Conservation (phyloP, 2,888 invertebrate genomes). For the Trissonchulus sp. region DNA sequence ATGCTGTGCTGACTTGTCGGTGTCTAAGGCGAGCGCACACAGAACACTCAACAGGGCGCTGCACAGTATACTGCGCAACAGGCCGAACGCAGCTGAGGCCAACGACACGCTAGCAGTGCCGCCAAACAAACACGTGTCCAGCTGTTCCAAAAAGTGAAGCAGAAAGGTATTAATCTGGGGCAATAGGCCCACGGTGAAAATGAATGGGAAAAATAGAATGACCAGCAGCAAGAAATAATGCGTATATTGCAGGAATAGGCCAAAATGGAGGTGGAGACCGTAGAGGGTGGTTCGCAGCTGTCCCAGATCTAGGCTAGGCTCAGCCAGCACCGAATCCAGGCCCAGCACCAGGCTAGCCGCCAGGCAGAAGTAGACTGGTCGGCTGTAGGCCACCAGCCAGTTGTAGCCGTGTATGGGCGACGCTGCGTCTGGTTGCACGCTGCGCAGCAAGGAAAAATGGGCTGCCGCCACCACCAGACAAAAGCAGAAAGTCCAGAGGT, state of each 20-base stretch:
- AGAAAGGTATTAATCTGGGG: slow-evolving; percentile 92
- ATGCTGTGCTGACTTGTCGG: slow-evolving; percentile 39
- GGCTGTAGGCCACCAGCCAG: slow-evolving; percentile 56
- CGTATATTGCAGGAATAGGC: background rate
- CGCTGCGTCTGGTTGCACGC: slow-evolving; percentile 96
- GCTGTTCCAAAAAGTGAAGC: slow-evolving; percentile 91
- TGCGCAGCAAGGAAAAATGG: slow-evolving; percentile 65
- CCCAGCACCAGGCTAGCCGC: slow-evolving; percentile 61
- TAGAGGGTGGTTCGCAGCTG: background rate
- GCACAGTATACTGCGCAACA: slow-evolving; percentile 71
- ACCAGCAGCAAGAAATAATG: slow-evolving; percentile 56
- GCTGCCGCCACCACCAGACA: slow-evolving; percentile 96
- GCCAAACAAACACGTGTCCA: slow-evolving; percentile 61
- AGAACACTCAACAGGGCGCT: slow-evolving; percentile 65
- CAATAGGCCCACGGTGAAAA: slow-evolving; percentile 88
- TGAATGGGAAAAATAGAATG: slow-evolving; percentile 80
- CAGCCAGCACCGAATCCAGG: slow-evolving; percentile 43
- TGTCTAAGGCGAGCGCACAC: background rate
- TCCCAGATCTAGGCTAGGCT: background rate
- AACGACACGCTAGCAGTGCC: slow-evolving; percentile 65
- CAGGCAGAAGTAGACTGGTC: slow-evolving; percentile 85
- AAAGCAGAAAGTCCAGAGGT: slow-evolving; percentile 85
- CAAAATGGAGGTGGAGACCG: background rate
- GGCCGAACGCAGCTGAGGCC: slow-evolving; percentile 69
- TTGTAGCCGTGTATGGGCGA: slow-evolving; percentile 78